Conservation (phyloP, 2,113 vertebrate genomes). For the Sebastes fasciatus region DNA sequence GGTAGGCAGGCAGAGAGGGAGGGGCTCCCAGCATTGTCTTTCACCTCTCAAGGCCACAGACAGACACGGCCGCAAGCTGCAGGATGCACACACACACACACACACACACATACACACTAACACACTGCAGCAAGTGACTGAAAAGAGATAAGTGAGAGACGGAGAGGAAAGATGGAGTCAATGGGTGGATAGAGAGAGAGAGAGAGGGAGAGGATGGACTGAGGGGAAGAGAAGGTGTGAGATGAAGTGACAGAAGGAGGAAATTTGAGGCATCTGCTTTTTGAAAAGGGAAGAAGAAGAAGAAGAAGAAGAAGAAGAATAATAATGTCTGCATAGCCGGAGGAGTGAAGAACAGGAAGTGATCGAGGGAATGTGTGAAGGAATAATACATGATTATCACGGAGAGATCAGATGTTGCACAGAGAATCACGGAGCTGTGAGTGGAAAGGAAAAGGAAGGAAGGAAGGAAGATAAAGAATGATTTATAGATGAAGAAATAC, state of each 20-base stretch:
- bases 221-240: neutral
- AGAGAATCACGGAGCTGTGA: neutral
- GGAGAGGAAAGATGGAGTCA: neutral
- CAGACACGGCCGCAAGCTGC: slow-evolving; percentile 40
- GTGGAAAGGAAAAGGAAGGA: neutral
- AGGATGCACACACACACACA: neutral
- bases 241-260: slow-evolving; percentile 4
- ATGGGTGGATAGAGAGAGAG: neutral
- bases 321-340: neutral
- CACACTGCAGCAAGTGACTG: slow-evolving; percentile 34
- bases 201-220: neutral
- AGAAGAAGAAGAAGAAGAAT: neutral
- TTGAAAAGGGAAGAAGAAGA: neutral
- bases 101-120: slow-evolving; percentile 23
- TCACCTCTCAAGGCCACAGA: slow-evolving; percentile 76
- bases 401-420: neutral
- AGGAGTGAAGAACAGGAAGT: neutral
- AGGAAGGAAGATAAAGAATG: neutral
- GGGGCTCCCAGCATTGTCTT: slow-evolving; percentile 71
- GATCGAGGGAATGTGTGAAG: neutral
- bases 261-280: neutral
- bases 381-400: neutral
- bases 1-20: slow-evolving; percentile 36
- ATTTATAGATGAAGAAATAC: neutral
- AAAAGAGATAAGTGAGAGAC: slow-evolving; percentile 35